Evolutionary conservation across 1,140 invertebrate genomes (phyloP), one percentile per base, ranked within the genome.

Genomic region (Drosophila punjabiensis): DNA sequence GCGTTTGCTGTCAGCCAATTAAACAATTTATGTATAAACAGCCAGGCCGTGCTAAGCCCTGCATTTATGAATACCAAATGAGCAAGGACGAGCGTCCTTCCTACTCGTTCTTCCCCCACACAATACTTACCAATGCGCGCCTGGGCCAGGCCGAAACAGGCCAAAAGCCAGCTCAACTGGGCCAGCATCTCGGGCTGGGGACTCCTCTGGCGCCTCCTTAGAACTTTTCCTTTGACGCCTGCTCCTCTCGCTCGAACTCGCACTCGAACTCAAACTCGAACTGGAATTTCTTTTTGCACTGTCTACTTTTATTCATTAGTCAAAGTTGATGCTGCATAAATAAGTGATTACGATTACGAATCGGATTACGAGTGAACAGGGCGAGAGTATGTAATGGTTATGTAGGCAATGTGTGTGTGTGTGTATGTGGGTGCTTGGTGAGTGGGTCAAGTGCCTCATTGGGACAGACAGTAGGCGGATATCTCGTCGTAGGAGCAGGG

Each of bases 61-160:
- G 76, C 82, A 91, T 91, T 86, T 89, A 91, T 90, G 86, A 90
- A 91, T 91, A 87, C 55, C 68, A 91, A 91, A 91, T 87, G 68
- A 91, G 78, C 55, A 58, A 58, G 55, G 55, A 58, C 55, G 55
- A 58, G 14, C 0, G 55, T 80, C 73, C 62, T 56, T 75, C 59
- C 11, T 45, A 16, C 39, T 9, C 39, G 13, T 18, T 3, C 5
- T 9, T 14, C 28, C 8, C 11, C 24, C n/a, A n/a, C n/a, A 16
- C 13, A 59, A 28, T 85, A 92, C 89, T 92, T 87, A 92, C 89
- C 89, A 41, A 90, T 92, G 48, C 89, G 90, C 56, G 89, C 90
- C 65, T 81, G 76, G 65, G 82, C 90, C 58, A 79, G 41, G 55
- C 70, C 47, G 16, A 79, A 61, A 52, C 67, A 73, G 66, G 85